Evolutionary conservation across 2,113 vertebrate species (phyloP).

Genomic region (Eolophus roseicapilla): DNA sequence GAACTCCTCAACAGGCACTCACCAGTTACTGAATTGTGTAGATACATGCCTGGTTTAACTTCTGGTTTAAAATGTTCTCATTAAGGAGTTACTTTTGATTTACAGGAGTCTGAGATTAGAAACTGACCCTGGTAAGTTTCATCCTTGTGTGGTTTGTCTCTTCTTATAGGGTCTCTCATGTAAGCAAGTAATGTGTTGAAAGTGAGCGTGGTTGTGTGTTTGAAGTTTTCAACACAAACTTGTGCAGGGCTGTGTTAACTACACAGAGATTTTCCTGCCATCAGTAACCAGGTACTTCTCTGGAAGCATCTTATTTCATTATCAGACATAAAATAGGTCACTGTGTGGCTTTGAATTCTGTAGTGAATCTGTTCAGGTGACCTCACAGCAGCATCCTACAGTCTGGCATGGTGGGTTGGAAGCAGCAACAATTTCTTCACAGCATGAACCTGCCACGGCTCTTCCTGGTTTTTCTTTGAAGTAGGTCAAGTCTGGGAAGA

Average conservation of each 20-base stretch:
- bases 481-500: slow-evolving; percentile 30
- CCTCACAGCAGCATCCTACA: slow-evolving; percentile 54
- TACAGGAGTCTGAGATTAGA: neutral
- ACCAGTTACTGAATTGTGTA: neutral
- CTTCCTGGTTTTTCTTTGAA: slow-evolving; percentile 20
- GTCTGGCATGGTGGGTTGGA: neutral
- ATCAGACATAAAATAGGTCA: slow-evolving; percentile 45
- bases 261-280: neutral
- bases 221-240: neutral
- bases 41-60: neutral
- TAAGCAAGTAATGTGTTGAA: neutral
- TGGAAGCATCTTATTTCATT: neutral
- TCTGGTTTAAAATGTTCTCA: neutral
- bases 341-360: slow-evolving; percentile 9
- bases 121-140: neutral
- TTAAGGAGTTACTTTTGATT: neutral
- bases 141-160: neutral
- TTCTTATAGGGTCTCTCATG: neutral
- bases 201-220: neutral
- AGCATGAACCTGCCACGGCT: neutral
- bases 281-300: neutral
- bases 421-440: slow-evolving; percentile 62
- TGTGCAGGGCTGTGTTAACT: neutral
- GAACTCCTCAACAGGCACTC: neutral
- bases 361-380: slow-evolving; percentile 27